These are phyloP conservation scores for Percopsis omiscomaycus DNA, from an alignment of 2,797 vertebrate genomes.

Conservation along the genomic window DNA sequence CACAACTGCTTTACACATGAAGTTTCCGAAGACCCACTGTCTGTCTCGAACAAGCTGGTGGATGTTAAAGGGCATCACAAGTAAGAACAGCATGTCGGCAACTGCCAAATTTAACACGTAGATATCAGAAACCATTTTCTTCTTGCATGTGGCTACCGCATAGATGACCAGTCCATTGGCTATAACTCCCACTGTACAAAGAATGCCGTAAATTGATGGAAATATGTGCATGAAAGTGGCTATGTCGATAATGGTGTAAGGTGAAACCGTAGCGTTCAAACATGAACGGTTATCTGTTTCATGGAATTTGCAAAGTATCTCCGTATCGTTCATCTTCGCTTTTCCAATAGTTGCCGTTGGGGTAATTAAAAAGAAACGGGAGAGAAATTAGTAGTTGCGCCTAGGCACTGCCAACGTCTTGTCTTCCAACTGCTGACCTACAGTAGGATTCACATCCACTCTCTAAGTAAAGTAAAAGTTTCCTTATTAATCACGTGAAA, in stretches of 20 bases:
- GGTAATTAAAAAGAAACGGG: background rate
- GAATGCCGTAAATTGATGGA: slow-evolving; percentile 79
- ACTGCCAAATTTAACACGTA: slow-evolving; percentile 83
- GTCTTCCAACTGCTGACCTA: slow-evolving; percentile 46
- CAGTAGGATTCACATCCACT: slow-evolving; percentile 16
- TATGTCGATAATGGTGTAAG: slow-evolving; percentile 65
- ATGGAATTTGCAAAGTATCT: slow-evolving; percentile 51
- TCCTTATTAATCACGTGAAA: background rate
- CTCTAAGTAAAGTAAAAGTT: slow-evolving; percentile 11
- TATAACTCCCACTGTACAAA: slow-evolving; percentile 78
- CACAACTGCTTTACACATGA: slow-evolving; percentile 84
- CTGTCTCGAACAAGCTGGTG: slow-evolving; percentile 82
- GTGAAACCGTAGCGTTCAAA: slow-evolving; percentile 24
- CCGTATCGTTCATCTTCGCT: slow-evolving; percentile 73
- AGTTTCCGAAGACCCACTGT: slow-evolving; percentile 84
- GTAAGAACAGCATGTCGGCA: slow-evolving; percentile 81
- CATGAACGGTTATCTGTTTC: slow-evolving; percentile 55
- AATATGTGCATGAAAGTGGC: slow-evolving; percentile 82
- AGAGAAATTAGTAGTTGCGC: background rate
- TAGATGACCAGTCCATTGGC: slow-evolving; percentile 82
- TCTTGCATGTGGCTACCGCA: slow-evolving; percentile 80
- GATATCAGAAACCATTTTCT: slow-evolving; percentile 83
- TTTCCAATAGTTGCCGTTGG: background rate
- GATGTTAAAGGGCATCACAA: slow-evolving; percentile 85
- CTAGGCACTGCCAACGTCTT: slow-evolving; percentile 4